Base-by-base conservation (phyloP, 2,797 vertebrate genomes). In the Hapalemur alaotrensis region DNA sequence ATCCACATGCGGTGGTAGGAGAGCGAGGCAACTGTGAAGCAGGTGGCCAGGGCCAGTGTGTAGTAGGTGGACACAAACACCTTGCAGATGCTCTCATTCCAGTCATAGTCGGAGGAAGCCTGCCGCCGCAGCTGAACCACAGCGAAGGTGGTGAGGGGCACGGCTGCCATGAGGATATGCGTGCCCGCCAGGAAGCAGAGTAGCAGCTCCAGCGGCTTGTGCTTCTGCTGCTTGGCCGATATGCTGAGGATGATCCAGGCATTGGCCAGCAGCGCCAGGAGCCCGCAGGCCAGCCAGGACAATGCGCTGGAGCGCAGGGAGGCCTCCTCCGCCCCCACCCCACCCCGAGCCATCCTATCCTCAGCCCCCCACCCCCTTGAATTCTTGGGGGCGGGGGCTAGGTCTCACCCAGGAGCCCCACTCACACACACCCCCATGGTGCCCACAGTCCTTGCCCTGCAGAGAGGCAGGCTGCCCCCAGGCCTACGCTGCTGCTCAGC, bases 1-100 rank as follows among this genome's bases (percentile, higher is more conserved):
- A 99, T 99, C 99, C 99, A 99, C 99, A 99, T 99, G 1, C 99
- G 98, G 57, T 99, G 99, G 97, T 99, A 99, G 96, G 99, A 99
- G 13, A 99, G 98, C 0, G 99, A 99, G 90, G 99, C 99, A 32
- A 99, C 99, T 0, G 99, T 99, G 98, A 99, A 99, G 97, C 99
- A 99, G 23, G 99, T 99, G 92, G 99, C 99, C 96, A 99, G 98
- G 0, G 99, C 99, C 97, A 99, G 95, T 0, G 99, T 99, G 96
- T 99, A 99, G 97, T 99, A 99, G 0, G 99, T 99, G 88, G 99
- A 99, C 96, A 99, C 99, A 67, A 99, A 99, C 85, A 99, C 99
- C 93, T 99, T 99, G 98, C 99, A 99, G 97, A 99, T 98, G 93
- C 99, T 99, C 94, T 99, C 99, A 0, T 99, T 99, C 99, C 99